Percentiles rank a stretch among this genome's conserved stretches.
Conservation (phyloP, 2,797 vertebrate species). For the Ctenopoma kingsleyae region DNA sequence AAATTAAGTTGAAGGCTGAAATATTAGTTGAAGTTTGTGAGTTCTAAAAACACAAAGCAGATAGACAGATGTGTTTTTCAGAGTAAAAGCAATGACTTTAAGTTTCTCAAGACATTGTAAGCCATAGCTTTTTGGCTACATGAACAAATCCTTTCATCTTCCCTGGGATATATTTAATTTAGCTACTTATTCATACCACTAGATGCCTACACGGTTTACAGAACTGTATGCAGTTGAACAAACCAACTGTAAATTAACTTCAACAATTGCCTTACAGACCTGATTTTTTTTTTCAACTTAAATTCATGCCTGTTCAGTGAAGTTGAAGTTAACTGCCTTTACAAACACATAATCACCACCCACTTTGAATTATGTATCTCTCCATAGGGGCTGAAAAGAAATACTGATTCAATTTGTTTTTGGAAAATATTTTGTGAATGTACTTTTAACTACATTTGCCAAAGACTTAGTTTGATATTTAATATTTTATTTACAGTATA, state of each 20-base stretch:
- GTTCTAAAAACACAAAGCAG: constrained; percentile 47
- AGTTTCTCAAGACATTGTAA: constrained; percentile 38
- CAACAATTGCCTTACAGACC: constrained; percentile 83
- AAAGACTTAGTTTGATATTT: constrained; percentile 95
- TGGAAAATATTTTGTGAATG: constrained; percentile 90
- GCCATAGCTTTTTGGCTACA: constrained; percentile 52
- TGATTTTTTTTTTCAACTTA: constrained; percentile 56
- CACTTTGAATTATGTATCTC: constrained; percentile 60
- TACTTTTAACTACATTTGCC: constrained; percentile 94
- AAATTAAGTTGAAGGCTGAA: constrained; percentile 33
- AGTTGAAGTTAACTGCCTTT: constrained; percentile 66
- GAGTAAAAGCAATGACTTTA: constrained; percentile 29
- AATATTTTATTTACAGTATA: constrained; percentile 95
- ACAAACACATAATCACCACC: constrained; percentile 50
- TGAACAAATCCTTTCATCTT: constrained; percentile 42
- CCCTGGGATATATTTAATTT: constrained; percentile 58
- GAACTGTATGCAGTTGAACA: constrained; percentile 68
- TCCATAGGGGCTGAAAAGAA: constrained; percentile 69
- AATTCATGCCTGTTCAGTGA: constrained; percentile 67
- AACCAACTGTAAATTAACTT: constrained; percentile 72
- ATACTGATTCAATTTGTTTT: constrained; percentile 71
- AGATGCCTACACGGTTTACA: constrained; percentile 78
- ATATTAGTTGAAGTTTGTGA: constrained; percentile 34
- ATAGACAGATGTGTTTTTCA: constrained; percentile 31
- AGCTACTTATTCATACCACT: constrained; percentile 74